Percentiles rank a stretch among this genome's conserved stretches.
Evolutionary conservation across 2,113 vertebrate species (phyloP).

Genomic region (Lepus americanus): DNA sequence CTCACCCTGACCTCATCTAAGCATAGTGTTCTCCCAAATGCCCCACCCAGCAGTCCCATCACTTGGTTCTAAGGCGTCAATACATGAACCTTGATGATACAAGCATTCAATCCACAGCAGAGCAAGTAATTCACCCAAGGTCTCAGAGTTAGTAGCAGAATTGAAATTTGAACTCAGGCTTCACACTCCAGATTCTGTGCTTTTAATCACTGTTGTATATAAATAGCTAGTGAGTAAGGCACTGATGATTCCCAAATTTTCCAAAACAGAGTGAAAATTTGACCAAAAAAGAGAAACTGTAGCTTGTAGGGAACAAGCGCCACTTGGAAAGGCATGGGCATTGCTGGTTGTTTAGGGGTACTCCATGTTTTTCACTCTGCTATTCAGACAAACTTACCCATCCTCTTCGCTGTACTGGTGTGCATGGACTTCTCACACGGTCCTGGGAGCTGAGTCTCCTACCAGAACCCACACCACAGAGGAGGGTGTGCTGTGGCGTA

Average conservation of each 20-base stretch:
- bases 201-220: neutral
- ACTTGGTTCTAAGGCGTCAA: neutral
- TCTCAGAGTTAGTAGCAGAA: neutral
- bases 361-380: neutral
- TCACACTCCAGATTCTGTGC: neutral
- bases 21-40: neutral
- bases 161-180: neutral
- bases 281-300: neutral
- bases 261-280: constrained; percentile 37
- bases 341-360: neutral
- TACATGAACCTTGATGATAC: neutral
- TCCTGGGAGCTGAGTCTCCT: neutral
- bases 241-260: neutral
- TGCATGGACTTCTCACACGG: neutral
- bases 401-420: neutral
- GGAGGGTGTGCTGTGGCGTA: neutral
- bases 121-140: constrained; percentile 1
- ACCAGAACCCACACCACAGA: neutral
- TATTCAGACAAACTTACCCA: neutral
- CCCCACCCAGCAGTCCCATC: neutral
- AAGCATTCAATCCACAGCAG: neutral
- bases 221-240: neutral
- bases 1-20: neutral
- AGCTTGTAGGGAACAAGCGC: neutral
- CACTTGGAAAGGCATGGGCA: constrained; percentile 18